Evolutionary conservation across 2,113 vertebrate species (phyloP).

Genomic region (Grus americana): DNA sequence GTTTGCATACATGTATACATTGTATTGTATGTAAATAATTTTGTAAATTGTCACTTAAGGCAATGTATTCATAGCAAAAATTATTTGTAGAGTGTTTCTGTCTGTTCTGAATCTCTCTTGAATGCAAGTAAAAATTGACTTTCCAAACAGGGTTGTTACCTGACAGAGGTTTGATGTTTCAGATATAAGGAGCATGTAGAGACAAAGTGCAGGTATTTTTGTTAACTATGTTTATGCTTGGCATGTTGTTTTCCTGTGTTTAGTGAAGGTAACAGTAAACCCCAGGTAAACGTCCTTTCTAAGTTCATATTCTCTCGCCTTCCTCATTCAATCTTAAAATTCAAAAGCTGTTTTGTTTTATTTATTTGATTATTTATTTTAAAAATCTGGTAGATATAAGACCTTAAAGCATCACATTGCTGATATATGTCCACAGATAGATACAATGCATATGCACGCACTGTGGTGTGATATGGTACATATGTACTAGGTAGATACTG

Average conservation of each 20-base stretch:
- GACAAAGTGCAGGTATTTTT: neutral
- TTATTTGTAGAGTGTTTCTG: neutral
- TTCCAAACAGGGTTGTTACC: neutral
- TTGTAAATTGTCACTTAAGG: neutral
- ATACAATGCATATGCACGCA: neutral
- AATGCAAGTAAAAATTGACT: neutral
- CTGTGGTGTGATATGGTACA: accelerated
- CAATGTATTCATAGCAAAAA: neutral
- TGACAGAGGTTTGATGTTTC: neutral
- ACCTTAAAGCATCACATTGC: neutral
- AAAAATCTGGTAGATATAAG: neutral
- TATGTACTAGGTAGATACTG: neutral
- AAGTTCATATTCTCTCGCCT: accelerated
- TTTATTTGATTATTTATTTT: neutral
- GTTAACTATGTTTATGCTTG: neutral
- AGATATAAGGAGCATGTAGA: neutral
- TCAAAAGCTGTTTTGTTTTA: neutral
- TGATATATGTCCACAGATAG: neutral
- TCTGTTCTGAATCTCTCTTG: neutral
- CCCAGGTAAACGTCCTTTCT: neutral
- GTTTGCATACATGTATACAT: neutral
- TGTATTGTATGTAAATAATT: neutral
- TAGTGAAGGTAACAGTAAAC: neutral
- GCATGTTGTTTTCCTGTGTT: neutral
- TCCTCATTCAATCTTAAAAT: neutral